Conservation (phyloP, 2,797 vertebrate species). For the Aratinga solstitialis region DNA sequence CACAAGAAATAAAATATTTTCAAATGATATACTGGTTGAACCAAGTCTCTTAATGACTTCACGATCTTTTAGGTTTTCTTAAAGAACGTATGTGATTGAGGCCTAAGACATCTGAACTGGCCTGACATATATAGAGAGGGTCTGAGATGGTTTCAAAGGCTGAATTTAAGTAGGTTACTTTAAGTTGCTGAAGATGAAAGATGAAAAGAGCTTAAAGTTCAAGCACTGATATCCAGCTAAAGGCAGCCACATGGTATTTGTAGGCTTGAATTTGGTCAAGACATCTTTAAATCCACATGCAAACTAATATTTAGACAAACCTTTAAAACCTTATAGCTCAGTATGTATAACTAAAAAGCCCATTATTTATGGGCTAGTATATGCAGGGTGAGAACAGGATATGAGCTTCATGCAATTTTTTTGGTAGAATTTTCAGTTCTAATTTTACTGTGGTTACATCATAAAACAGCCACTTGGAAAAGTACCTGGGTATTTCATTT, state of each 20-base stretch:
- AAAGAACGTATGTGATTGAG: neutral
- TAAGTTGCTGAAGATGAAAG: conserved; percentile 28
- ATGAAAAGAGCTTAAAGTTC: conserved; percentile 22
- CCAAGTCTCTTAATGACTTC: neutral
- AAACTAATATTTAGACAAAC: neutral
- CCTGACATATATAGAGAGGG: neutral
- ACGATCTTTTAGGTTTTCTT: neutral
- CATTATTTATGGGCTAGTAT: neutral
- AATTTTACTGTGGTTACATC: neutral
- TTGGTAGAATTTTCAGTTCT: neutral
- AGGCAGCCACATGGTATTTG: conserved; percentile 19
- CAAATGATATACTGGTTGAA: neutral
- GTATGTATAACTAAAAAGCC: neutral
- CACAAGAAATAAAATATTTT: neutral
- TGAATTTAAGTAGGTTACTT: conserved; percentile 26
- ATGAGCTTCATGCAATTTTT: neutral
- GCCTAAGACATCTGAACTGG: neutral
- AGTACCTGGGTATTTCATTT: neutral
- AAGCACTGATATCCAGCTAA: conserved; percentile 19
- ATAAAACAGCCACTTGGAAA: neutral
- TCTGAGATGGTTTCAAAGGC: conserved; percentile 1
- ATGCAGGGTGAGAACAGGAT: neutral
- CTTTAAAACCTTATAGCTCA: neutral
- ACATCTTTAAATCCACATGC: neutral
- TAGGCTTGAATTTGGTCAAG: neutral